phyloP scores from a whole-genome alignment of 2,797 vertebrate genomes.

The Spizella passerina region DNA sequence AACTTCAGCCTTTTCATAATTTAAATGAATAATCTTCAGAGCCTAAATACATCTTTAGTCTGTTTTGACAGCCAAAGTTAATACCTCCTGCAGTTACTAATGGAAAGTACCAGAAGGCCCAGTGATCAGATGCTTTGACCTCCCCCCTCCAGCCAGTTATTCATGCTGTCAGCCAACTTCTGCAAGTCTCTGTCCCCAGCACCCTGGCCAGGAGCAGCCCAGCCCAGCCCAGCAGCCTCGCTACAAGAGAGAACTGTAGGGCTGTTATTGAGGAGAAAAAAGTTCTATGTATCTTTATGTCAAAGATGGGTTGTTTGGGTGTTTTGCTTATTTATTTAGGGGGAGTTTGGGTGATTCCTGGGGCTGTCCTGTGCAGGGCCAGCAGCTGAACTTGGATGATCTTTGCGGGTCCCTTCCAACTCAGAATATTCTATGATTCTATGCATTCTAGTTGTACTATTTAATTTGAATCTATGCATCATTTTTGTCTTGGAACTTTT shows the following conservation, averaged over 20 bases:
- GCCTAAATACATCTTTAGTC: conserved; percentile 26
- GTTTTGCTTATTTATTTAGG: neutral
- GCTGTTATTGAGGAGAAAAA: neutral
- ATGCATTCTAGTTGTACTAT: neutral
- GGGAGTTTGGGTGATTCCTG: neutral
- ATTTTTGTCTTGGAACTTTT: neutral
- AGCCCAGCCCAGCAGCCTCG: neutral
- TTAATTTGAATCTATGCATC: neutral
- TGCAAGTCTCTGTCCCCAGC: accelerated
- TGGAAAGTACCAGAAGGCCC: conserved; percentile 20
- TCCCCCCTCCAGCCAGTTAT: neutral
- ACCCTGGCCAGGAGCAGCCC: neutral
- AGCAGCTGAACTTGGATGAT: neutral
- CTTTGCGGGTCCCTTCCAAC: neutral
- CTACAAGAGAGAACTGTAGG: neutral
- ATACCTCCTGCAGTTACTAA: neutral
- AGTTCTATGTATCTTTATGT: neutral
- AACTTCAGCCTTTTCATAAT: conserved; percentile 52
- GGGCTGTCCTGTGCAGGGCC: neutral
- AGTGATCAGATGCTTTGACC: neutral
- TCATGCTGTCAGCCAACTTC: neutral
- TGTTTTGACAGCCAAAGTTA: conserved; percentile 57
- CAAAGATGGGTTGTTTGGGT: neutral
- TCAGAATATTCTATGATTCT: neutral
- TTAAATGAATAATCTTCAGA: conserved; percentile 43